These are phyloP conservation scores for Oryzias celebensis DNA, from an alignment of 2,113 vertebrate species.

Conservation along the genomic window DNA sequence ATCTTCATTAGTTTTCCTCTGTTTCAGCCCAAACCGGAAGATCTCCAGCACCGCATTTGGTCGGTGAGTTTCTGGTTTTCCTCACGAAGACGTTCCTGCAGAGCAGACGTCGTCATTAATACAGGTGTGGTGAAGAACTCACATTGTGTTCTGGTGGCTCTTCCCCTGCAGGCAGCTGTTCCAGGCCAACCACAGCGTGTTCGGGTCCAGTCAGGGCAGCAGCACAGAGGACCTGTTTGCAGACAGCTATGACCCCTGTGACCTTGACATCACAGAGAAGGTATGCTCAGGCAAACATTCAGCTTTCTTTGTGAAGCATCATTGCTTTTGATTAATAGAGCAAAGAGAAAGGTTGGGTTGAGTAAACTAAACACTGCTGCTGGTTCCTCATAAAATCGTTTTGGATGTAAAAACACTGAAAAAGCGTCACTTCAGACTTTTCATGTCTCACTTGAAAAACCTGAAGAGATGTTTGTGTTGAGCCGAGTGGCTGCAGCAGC, in stretches of 20 bases:
- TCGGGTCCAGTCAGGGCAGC: slow-evolving; percentile 90
- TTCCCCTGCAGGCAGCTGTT: slow-evolving; percentile 84
- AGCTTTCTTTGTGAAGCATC: neutral
- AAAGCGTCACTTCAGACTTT: no score
- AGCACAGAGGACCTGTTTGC: slow-evolving; percentile 96
- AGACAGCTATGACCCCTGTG: slow-evolving; percentile 94
- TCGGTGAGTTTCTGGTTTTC: slow-evolving; percentile 80
- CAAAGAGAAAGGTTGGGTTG: no score
- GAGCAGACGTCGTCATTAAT: no score
- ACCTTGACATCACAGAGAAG: slow-evolving; percentile 94
- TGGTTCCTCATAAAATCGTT: no score
- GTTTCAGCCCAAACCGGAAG: slow-evolving; percentile 89
- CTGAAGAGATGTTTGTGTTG: no score
- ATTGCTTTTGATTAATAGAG: no score
- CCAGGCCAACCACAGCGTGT: slow-evolving; percentile 87
- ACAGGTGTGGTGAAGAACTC: no score
- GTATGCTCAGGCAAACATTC: slow-evolving; percentile 58
- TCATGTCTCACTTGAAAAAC: no score
- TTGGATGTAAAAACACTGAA: no score
- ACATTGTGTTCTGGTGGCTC: neutral
- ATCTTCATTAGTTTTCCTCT: slow-evolving; percentile 22
- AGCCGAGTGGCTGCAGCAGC: neutral
- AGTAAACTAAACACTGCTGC: no score
- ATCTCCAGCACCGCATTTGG: slow-evolving; percentile 96
- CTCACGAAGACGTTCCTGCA: no score